These are phyloP conservation scores for Phocoena phocoena DNA, from an alignment of 2,113 vertebrate species.

Conservation along the genomic window DNA sequence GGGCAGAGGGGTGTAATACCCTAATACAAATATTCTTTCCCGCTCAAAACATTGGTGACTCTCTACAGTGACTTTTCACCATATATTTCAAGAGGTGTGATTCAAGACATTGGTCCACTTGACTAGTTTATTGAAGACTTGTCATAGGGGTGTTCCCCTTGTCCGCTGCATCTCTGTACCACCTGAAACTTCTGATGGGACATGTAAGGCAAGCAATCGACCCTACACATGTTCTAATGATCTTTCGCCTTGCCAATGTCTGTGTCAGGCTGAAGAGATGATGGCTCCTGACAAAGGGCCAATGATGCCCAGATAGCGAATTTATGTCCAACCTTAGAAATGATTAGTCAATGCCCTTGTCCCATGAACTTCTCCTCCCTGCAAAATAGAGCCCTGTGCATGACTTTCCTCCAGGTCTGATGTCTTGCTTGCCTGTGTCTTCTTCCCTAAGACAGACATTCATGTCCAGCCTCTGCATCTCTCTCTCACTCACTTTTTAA, in stretches of 20 bases:
- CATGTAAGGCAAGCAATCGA: fast-evolving
- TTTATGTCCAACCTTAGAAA: not conserved
- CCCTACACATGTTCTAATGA: not conserved
- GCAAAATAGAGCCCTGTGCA: not conserved
- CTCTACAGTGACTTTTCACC: not conserved
- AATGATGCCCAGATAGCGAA: not conserved
- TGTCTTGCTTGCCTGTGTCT: not conserved
- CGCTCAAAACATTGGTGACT: not conserved
- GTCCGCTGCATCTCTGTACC: not conserved
- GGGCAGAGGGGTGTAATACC: fast-evolving
- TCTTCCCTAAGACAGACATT: not conserved
- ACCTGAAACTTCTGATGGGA: not conserved
- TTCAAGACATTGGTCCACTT: not conserved
- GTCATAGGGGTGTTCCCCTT: fast-evolving
- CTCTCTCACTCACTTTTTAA: not conserved
- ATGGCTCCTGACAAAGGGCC: not conserved
- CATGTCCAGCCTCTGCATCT: fast-evolving
- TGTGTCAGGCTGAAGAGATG: not conserved
- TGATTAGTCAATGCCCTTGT: not conserved
- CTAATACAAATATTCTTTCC: not conserved
- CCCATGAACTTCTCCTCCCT: not conserved
- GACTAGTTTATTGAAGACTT: not conserved
- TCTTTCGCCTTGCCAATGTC: not conserved
- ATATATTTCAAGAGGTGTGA: not conserved
- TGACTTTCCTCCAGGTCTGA: not conserved